phyloP scores from a whole-genome alignment of 2,888 invertebrate genomes.

The Agrilus cyanescens region DNA sequence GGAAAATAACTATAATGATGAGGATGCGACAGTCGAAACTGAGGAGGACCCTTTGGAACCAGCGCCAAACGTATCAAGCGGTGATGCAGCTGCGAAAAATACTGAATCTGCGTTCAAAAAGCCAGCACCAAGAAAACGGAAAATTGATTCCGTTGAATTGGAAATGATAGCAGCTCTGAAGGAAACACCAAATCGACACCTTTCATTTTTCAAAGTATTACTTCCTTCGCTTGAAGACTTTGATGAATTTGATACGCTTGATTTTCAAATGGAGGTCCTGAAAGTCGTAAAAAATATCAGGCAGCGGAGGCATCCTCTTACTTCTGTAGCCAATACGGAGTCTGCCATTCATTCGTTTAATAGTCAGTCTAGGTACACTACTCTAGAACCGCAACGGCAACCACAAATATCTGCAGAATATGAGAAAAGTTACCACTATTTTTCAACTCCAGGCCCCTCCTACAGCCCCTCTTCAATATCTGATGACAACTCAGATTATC shows the following conservation, averaged over 20 bases:
- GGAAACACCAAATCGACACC: conserved; percentile 9
- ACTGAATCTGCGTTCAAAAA: conserved; percentile 4
- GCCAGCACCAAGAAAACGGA: conserved; percentile 5
- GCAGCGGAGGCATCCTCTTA: no score
- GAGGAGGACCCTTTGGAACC: not conserved
- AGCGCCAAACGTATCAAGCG: conserved; percentile 2
- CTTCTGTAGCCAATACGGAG: no score
- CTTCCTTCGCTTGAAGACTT: conserved; percentile 12
- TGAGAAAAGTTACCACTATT: no score
- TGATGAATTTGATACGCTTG: conserved; percentile 9
- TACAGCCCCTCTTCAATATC: no score
- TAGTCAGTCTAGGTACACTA: no score
- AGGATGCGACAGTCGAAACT: conserved; percentile 3
- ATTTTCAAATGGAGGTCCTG: conserved; percentile 13
- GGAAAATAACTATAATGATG: not conserved
- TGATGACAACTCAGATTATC: no score
- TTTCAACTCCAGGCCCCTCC: no score
- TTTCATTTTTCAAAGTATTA: conserved; percentile 11
- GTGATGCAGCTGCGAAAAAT: conserved; percentile 2
- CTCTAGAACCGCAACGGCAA: no score
- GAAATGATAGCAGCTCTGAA: conserved; percentile 10
- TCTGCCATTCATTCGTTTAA: no score
- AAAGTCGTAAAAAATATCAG: no score
- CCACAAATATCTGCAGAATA: no score
- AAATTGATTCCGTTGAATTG: conserved; percentile 8